Evolutionary conservation across 2,113 vertebrate genomes (phyloP), one percentile per base, ranked within the genome.

Genomic region (Onychostoma macrolepis): DNA sequence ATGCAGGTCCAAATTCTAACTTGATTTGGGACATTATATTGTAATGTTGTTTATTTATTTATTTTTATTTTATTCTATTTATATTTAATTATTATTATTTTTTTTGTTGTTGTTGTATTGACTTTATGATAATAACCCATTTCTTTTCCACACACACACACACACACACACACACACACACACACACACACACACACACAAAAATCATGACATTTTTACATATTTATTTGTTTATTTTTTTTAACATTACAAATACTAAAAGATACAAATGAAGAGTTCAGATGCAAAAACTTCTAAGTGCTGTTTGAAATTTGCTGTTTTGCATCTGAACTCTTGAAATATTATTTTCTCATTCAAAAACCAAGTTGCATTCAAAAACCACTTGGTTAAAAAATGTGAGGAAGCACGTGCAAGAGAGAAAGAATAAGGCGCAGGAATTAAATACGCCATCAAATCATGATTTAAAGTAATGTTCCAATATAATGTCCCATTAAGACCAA

Each of bases 401-500:
- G 53, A 24, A 5, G 7, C 56, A 58, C 8, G 2, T 58, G 56
- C 56, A 56, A 58, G 56, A 58, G 19, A 61, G 21, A n/a, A 61
- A 61, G 21, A n/a, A 4, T 61, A 2, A 2, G 21, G 53, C 2
- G 2, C 6, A 58, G 7, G 8, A 58, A n/a, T 58, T 58, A n/a
- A 80, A 41, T 80, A 58, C 13, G 6, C 56, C 56, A 43, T 81
- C 53, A 81, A 81, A 58, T 80, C 30, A 36, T 41, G 78, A 63
- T 63, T 63, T 43, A 15, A 80, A 28, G 30, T 61, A 63, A 63
- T 28, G 53, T 63, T 41, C 36, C 56, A 65, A 61, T 71, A 48
- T 50, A 83, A 67, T 69, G 5, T 45, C 61, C 63, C 63, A 69
- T 50, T 83, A 83, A 83, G 69, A 71, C 43, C 48, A 50, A 50